Evolutionary conservation across 1,140 invertebrate species (phyloP).

Genomic region (Glomeris maerens): DNA sequence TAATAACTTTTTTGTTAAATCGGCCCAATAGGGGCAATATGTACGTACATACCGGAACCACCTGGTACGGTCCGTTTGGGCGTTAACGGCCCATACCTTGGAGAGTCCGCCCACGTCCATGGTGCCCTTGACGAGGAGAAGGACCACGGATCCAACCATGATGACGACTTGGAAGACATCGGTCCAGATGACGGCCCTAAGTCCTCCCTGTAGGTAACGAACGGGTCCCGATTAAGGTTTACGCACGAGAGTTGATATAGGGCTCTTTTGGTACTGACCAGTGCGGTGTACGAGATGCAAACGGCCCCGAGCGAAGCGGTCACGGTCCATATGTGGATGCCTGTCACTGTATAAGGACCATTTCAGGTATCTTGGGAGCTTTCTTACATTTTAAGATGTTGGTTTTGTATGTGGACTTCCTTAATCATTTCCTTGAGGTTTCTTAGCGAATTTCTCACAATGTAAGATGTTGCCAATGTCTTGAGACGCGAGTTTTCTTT

Average conservation of each 20-base stretch:
- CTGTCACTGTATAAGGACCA: not conserved
- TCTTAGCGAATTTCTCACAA: too few species aligned
- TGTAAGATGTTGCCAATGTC: too few species aligned
- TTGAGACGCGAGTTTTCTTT: too few species aligned
- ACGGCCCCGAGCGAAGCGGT: not conserved
- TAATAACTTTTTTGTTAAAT: too few species aligned
- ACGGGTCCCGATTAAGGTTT: not conserved
- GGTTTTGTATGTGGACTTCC: too few species aligned
- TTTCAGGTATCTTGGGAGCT: too few species aligned
- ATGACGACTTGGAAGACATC: conserved; percentile 34
- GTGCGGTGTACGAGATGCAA: not conserved
- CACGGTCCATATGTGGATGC: not conserved
- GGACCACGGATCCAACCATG: conserved; percentile 24
- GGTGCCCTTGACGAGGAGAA: conserved; percentile 17
- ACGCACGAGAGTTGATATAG: not conserved
- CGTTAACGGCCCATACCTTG: not conserved
- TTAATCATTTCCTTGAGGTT: too few species aligned
- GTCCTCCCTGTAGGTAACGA: conserved; percentile 28
- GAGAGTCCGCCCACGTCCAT: conserved; percentile 16
- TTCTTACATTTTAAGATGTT: too few species aligned
- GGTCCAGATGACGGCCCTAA: conserved; percentile 37
- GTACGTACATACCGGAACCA: not conserved
- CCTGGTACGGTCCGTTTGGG: not conserved
- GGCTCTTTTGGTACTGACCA: not conserved
- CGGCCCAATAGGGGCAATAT: too few species aligned